phyloP scores from a whole-genome alignment of 2,113 vertebrate species.

The Alligator mississippiensis region DNA sequence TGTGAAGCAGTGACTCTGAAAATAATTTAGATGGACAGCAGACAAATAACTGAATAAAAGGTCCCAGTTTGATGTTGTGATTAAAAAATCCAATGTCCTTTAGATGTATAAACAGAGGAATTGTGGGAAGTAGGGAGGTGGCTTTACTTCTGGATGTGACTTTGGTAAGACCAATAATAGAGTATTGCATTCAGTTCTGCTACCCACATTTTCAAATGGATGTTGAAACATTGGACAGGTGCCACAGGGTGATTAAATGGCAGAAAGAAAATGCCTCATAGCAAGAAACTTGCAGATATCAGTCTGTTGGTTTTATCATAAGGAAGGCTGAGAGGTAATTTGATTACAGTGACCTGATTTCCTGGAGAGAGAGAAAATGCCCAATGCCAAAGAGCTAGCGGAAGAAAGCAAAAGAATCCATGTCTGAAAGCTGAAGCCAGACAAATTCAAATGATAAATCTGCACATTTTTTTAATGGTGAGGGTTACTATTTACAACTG shows the following conservation, averaged over 20 bases:
- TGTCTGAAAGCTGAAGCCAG: not conserved
- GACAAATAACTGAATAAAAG: rapidly evolving
- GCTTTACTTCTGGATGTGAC: not conserved
- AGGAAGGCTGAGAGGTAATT: not conserved
- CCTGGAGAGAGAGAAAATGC: not conserved
- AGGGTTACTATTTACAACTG: not conserved
- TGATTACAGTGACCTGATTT: not conserved
- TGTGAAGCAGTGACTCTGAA: not conserved
- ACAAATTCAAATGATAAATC: not conserved
- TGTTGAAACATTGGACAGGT: not conserved
- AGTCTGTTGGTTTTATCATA: not conserved
- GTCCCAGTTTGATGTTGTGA: not conserved
- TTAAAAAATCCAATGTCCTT: not conserved
- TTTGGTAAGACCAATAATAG: not conserved
- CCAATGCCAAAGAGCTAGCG: not conserved
- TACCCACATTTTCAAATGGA: not conserved
- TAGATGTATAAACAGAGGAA: not conserved
- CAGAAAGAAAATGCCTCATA: not conserved
- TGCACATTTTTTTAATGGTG: not conserved
- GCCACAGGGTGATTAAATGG: not conserved
- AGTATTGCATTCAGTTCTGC: not conserved
- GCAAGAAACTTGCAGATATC: not conserved
- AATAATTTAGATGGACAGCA: too few relatives aligned
- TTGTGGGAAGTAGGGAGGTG: too few relatives aligned
- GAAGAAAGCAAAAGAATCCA: not conserved